Evolutionary conservation across 2,797 vertebrate species (phyloP).

Genomic region (Eospalax fontanierii): DNA sequence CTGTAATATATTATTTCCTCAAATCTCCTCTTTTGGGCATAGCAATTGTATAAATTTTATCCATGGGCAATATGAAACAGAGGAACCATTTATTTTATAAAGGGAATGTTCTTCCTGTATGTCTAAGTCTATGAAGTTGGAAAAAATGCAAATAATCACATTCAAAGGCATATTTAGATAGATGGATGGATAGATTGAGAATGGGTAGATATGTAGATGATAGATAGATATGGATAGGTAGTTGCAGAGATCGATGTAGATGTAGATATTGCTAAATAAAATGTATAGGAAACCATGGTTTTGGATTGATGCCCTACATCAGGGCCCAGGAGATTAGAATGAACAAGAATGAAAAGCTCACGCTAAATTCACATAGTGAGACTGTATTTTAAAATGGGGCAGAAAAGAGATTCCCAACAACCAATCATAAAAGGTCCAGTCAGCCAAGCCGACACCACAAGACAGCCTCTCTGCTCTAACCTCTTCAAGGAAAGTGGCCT

Average conservation of each 20-base stretch:
- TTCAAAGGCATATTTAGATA: not conserved
- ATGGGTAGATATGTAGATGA: not conserved
- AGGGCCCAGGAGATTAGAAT: not conserved
- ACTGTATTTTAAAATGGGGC: not conserved
- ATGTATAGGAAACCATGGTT: not conserved
- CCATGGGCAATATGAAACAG: not conserved
- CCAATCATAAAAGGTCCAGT: not conserved
- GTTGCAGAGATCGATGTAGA: not conserved
- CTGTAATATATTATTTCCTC: not conserved
- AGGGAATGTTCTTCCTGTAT: not conserved
- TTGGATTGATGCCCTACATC: not conserved
- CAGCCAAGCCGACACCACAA: not conserved
- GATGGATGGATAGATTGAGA: too few species aligned
- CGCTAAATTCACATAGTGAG: not conserved
- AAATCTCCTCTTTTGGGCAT: not conserved
- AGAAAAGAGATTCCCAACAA: not conserved
- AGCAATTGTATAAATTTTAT: not conserved
- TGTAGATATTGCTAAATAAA: not conserved
- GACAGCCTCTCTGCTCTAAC: not conserved
- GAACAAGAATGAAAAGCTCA: not conserved
- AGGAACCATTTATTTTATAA: not conserved
- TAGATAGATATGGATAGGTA: too few species aligned
- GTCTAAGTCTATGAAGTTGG: not conserved
- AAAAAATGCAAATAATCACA: not conserved
- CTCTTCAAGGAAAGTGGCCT: not conserved